Percentiles rank a stretch among this genome's conserved stretches.
Evolutionary conservation across 1,140 invertebrate species (phyloP).

Genomic region (Zaprionus inermis): DNA sequence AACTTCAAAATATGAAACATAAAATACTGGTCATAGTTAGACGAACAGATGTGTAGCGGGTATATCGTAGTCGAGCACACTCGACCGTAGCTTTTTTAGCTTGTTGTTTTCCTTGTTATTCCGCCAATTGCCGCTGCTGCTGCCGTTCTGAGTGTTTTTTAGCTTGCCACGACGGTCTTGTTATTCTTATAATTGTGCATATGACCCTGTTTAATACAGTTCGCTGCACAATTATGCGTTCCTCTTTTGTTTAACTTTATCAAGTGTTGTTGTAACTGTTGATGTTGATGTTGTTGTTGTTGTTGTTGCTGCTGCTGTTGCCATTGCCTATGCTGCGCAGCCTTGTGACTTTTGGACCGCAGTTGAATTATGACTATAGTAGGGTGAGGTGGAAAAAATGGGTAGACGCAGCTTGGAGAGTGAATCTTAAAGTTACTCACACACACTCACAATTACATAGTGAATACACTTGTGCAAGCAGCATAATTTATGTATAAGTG

Average conservation of each 20-base stretch:
- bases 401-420: background rate
- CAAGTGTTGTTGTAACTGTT: constrained; percentile 12
- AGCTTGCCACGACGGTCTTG: constrained; percentile 24
- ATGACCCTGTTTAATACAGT: constrained; percentile 81
- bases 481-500: too few relatives aligned
- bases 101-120: constrained; percentile 11
- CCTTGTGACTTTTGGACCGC: constrained; percentile 46
- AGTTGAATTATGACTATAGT: constrained; percentile 24
- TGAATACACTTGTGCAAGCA: background rate
- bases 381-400: background rate
- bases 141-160: constrained; percentile 23
- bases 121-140: background rate
- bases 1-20: too few relatives aligned
- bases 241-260: constrained; percentile 37
- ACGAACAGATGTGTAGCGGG: too few relatives aligned
- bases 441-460: background rate
- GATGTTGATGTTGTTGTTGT: background rate
- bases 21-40: too few relatives aligned
- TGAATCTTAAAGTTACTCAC: background rate
- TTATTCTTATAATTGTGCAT: constrained; percentile 80
- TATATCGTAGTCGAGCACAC: too few relatives aligned
- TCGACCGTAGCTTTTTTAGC: background rate
- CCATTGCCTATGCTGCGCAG: constrained; percentile 2
- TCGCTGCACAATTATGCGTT: constrained; percentile 71
- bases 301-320: background rate